phyloP scores from a whole-genome alignment of 2,113 vertebrate genomes.

The Hippolais icterina region DNA sequence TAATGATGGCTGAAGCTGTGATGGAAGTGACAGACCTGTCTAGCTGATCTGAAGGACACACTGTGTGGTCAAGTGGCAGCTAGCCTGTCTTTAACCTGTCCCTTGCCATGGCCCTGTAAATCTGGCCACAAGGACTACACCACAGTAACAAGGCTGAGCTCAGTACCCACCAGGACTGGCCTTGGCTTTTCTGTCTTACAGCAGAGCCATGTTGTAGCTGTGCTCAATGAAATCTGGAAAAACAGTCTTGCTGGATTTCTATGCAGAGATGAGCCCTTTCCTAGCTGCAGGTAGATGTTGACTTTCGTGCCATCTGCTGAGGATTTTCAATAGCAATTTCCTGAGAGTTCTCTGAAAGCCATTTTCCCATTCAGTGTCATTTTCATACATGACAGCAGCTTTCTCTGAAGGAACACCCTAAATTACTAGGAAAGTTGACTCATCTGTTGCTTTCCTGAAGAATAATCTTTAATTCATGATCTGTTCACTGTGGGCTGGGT shows the following conservation, averaged over 20 bases:
- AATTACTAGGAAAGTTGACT: slow-evolving; percentile 22
- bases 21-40: neutral
- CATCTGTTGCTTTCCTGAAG: slow-evolving; percentile 22
- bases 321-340: neutral
- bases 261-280: neutral
- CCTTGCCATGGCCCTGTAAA: neutral
- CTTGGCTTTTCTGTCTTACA: neutral
- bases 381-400: neutral
- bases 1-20: neutral
- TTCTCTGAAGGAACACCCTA: slow-evolving; percentile 15
- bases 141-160: neutral
- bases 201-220: accelerated
- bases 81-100: neutral
- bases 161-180: neutral
- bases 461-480: slow-evolving; percentile 42
- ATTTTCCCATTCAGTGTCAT: slow-evolving; percentile 14
- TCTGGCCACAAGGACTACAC: neutral
- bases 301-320: neutral
- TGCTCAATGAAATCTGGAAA: neutral
- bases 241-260: neutral
- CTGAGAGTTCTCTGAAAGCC: neutral
- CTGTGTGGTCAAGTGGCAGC: neutral
- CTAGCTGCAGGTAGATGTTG: neutral
- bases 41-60: neutral
- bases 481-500: neutral